Evolutionary conservation across 2,797 vertebrate genomes (phyloP), one percentile per base, ranked within the genome.

Genomic region (Dromococcyx pavoninus): DNA sequence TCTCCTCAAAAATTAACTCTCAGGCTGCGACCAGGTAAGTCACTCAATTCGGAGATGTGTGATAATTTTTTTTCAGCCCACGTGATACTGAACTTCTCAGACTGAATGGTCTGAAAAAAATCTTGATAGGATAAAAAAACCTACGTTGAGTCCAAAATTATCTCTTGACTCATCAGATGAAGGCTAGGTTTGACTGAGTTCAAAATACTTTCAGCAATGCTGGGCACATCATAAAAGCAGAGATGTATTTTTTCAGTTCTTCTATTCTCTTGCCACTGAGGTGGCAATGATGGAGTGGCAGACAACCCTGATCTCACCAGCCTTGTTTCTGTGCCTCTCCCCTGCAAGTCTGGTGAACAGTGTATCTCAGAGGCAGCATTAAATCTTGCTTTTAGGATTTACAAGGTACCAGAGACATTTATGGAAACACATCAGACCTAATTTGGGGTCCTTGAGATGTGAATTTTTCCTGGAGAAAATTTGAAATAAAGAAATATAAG

Each of bases 1-100:
- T 97, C 98, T 28, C 99, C 99, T 30, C 99, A 99, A 96, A 99
- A 98, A 96, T 96, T 99, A 96, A 96, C 96, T 54, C 98, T 99
- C 67, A 98, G 98, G 72, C 96, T 99, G 79, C 97, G 99, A 94
- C 98, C 98, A 97, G 99, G 99, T 99, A 97, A 75, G 92, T 86
- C 87, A 60, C 37, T 46, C 22, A 46, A 66, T 54, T 81, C 35
- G 69, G 2, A 58, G 13, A 43, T 44, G 21, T 65, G 57, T 28
- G 33, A 8, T 58, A 7, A 41, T 56, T 18, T 50, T 37, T 88
- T 84, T 79, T 62, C 62, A 88, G 37, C 17, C 27, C 39, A 0
- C 35, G 19, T 57, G 18, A 28, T 66, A 23, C 35, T 46, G 61
- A 83, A 78, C 30, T 69, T 72, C 41, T 84, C 28, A 51, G 44